Evolutionary conservation across 2,888 invertebrate species (phyloP).

Genomic region (Ecliptopera silaceata): DNA sequence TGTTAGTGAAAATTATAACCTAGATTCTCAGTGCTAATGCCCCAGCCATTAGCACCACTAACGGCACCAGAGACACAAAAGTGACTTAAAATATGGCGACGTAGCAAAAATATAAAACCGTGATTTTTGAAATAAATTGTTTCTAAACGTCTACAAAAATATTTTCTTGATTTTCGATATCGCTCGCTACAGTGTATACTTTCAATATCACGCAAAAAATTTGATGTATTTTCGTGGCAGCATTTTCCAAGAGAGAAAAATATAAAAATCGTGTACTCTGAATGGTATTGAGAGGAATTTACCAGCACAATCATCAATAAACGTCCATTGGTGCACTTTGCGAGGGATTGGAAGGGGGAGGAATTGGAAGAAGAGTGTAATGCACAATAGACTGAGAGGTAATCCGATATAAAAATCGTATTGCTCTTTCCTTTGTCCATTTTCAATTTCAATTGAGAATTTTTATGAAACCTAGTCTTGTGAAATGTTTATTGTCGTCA

Average conservation of each 20-base stretch:
- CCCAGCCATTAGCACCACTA: slow-evolving; percentile 29
- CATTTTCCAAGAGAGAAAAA: slow-evolving; percentile 21
- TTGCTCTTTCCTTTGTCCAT: slow-evolving; percentile 23
- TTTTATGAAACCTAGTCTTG: neutral
- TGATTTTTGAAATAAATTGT: slow-evolving; percentile 17
- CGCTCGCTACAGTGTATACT: slow-evolving; percentile 28
- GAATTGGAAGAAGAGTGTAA: slow-evolving; percentile 41
- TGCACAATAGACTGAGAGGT: slow-evolving; percentile 30
- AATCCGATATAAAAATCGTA: slow-evolving; percentile 33
- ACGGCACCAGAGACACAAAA: slow-evolving; percentile 17
- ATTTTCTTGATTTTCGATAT: slow-evolving; percentile 25
- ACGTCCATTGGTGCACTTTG: slow-evolving; percentile 38
- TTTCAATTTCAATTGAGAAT: slow-evolving; percentile 14
- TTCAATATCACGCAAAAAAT: slow-evolving; percentile 29
- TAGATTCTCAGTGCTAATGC: slow-evolving; percentile 23
- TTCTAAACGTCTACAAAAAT: slow-evolving; percentile 6
- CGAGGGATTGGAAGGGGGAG: slow-evolving; percentile 40
- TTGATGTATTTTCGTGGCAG: slow-evolving; percentile 10
- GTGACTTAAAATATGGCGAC: slow-evolving; percentile 17
- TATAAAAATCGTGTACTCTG: slow-evolving; percentile 29
- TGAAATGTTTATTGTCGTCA: slow-evolving; percentile 12
- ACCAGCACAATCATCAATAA: slow-evolving; percentile 41
- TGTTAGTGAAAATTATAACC: slow-evolving; percentile 16
- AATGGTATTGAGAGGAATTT: slow-evolving; percentile 26
- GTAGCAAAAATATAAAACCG: neutral